phyloP scores from a whole-genome alignment of 2,113 vertebrate genomes.

The Chaetorhynchus papuensis region DNA sequence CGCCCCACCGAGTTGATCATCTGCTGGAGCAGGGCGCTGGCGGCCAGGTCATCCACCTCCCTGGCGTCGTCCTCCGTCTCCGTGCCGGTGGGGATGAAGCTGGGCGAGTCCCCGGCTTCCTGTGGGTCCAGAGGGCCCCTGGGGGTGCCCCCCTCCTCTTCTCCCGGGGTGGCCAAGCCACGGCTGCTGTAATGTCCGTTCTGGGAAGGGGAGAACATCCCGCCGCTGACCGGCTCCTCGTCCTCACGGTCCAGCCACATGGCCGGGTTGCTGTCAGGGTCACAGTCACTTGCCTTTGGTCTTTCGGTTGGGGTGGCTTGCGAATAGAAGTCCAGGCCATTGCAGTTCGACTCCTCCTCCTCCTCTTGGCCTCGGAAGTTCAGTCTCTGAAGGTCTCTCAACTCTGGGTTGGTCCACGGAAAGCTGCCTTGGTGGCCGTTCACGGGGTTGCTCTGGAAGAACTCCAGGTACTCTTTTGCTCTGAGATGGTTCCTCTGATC shows the following conservation, averaged over 20 bases:
- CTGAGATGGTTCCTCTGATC: slow-evolving; percentile 89
- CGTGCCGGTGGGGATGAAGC: slow-evolving; percentile 44
- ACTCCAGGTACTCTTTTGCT: slow-evolving; percentile 95
- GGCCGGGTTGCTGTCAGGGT: slow-evolving; percentile 67
- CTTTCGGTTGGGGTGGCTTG: slow-evolving; percentile 66
- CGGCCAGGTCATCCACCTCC: slow-evolving; percentile 75
- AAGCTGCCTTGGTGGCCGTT: slow-evolving; percentile 73
- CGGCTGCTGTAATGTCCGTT: slow-evolving; percentile 80
- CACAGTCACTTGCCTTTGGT: slow-evolving; percentile 68
- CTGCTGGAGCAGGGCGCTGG: slow-evolving; percentile 90
- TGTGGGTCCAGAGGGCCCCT: slow-evolving; percentile 65
- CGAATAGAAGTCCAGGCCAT: slow-evolving; percentile 72
- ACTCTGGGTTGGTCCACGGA: slow-evolving; percentile 71
- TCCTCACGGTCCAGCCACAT: slow-evolving; percentile 74
- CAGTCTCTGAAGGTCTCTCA: slow-evolving; percentile 69
- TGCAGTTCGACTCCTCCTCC: slow-evolving; percentile 81
- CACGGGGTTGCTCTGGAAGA: slow-evolving; percentile 89
- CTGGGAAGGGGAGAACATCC: slow-evolving; percentile 80
- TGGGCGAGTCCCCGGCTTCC: slow-evolving; percentile 66
- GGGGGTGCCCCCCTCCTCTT: slow-evolving; percentile 72
- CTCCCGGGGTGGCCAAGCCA: slow-evolving; percentile 61
- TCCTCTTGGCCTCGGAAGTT: slow-evolving; percentile 78
- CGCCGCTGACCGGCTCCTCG: slow-evolving; percentile 57
- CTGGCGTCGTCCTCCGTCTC: slow-evolving; percentile 72
- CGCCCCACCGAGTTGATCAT: slow-evolving; percentile 92